phyloP scores from a whole-genome alignment of 2,888 invertebrate genomes.

The Clepsis dumicolana region DNA sequence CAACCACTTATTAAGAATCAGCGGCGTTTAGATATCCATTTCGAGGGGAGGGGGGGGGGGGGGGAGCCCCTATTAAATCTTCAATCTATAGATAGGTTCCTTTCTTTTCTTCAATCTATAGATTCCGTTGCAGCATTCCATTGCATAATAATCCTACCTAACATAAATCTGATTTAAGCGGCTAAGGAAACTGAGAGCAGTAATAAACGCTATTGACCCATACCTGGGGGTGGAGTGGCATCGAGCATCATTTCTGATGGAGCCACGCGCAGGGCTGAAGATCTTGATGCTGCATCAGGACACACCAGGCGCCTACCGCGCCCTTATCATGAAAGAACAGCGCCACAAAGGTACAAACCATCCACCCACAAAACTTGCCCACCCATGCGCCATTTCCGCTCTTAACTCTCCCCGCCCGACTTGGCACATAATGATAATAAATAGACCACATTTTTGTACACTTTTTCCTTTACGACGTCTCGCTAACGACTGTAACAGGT shows the following conservation, averaged over 20 bases:
- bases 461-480: slow-evolving; percentile 64
- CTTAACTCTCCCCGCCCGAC: slow-evolving; percentile 74
- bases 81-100: not conserved
- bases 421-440: slow-evolving; percentile 80
- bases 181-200: slow-evolving; percentile 58
- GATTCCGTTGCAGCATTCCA: not conserved
- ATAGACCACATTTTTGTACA: slow-evolving; percentile 73
- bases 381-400: slow-evolving; percentile 74
- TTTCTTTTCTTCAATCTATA: not conserved
- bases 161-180: slow-evolving; percentile 53
- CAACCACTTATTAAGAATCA: too few relatives aligned
- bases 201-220: slow-evolving; percentile 60
- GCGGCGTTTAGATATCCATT: too few relatives aligned
- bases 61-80: too few relatives aligned
- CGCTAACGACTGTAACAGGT: slow-evolving; percentile 72
- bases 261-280: slow-evolving; percentile 66
- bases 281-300: slow-evolving; percentile 64
- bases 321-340: slow-evolving; percentile 60
- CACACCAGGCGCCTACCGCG: slow-evolving; percentile 69
- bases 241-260: slow-evolving; percentile 68
- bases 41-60: too few relatives aligned
- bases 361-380: slow-evolving; percentile 55
- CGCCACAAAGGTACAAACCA: slow-evolving; percentile 65
- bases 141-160: not conserved
- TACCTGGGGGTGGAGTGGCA: slow-evolving; percentile 63